A percentile compares a stretch with the other conserved stretches of the same genome.
These are phyloP conservation scores for Vombatus ursinus DNA, from an alignment of 2,113 vertebrate species.

Conservation along the genomic window DNA sequence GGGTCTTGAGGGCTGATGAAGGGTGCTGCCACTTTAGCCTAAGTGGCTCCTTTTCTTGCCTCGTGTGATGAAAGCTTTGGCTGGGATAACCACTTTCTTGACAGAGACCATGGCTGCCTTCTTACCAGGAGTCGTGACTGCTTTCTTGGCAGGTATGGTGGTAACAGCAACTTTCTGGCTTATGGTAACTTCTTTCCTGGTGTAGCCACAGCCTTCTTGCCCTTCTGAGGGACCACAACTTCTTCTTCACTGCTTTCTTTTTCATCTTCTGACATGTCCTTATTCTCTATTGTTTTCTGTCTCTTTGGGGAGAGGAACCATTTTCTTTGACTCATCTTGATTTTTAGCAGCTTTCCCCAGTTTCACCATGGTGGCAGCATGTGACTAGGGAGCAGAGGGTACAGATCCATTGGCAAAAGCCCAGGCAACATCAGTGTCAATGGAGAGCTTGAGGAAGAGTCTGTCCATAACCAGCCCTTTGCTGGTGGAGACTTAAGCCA, in stretches of 20 bases:
- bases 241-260: not conserved
- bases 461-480: not conserved
- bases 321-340: not conserved
- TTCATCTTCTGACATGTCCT: not conserved
- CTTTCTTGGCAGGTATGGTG: not conserved
- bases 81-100: not conserved
- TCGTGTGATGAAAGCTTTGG: not conserved
- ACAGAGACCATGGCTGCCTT: not conserved
- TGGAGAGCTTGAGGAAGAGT: not conserved
- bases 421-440: not conserved
- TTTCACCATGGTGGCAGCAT: not conserved
- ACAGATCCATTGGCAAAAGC: not conserved
- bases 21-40: not conserved
- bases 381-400: not conserved
- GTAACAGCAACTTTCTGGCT: not conserved
- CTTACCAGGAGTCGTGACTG: not conserved
- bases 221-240: not conserved
- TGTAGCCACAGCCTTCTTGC: not conserved
- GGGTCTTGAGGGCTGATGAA: too few species aligned
- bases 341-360: not conserved
- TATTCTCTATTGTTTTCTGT: not conserved
- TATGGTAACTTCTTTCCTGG: not conserved
- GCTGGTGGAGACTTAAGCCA: not conserved
- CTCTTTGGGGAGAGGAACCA: not conserved
- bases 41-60: not conserved